A percentile compares a stretch with the other conserved stretches of the same genome.
Evolutionary conservation across 2,888 invertebrate genomes (phyloP).

Genomic region (Congeria kusceri): DNA sequence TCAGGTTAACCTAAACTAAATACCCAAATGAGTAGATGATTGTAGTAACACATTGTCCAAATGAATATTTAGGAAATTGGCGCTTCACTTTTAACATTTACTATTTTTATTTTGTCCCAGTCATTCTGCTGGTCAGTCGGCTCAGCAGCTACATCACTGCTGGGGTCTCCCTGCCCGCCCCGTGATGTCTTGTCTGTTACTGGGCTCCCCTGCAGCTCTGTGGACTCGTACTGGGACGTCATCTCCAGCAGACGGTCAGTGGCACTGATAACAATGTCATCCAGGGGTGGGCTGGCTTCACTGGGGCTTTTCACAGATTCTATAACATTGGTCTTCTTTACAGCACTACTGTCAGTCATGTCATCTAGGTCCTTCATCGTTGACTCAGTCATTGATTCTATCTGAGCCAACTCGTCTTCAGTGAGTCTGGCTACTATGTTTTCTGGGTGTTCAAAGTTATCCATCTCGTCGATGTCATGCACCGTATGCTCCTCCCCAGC

Average conservation of each 20-base stretch:
- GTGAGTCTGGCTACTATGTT: slow-evolving; percentile 9
- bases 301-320: too few relatives aligned
- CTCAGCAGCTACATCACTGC: slow-evolving; percentile 8
- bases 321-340: too few relatives aligned
- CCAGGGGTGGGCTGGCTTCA: not conserved
- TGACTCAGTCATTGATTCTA: not conserved
- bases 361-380: too few relatives aligned
- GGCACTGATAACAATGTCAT: slow-evolving; percentile 28
- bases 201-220: slow-evolving; percentile 2
- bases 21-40: too few relatives aligned
- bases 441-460: slow-evolving; percentile 5
- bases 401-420: slow-evolving; percentile 13
- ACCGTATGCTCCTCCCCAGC: not conserved
- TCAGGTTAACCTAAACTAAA: too few relatives aligned
- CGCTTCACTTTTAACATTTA: slow-evolving; percentile 54
- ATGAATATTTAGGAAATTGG: not conserved
- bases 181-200: not conserved
- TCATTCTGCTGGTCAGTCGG: not conserved
- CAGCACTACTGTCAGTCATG: too few relatives aligned
- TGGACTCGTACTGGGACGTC: slow-evolving; percentile 35
- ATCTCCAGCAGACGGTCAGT: slow-evolving; percentile 36
- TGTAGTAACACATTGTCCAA: too few relatives aligned
- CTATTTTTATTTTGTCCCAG: slow-evolving; percentile 36
- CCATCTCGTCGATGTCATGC: not conserved
- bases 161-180: not conserved